Evolutionary conservation across 2,113 vertebrate species (phyloP).

Genomic region (Hippocampus mohnikei): DNA sequence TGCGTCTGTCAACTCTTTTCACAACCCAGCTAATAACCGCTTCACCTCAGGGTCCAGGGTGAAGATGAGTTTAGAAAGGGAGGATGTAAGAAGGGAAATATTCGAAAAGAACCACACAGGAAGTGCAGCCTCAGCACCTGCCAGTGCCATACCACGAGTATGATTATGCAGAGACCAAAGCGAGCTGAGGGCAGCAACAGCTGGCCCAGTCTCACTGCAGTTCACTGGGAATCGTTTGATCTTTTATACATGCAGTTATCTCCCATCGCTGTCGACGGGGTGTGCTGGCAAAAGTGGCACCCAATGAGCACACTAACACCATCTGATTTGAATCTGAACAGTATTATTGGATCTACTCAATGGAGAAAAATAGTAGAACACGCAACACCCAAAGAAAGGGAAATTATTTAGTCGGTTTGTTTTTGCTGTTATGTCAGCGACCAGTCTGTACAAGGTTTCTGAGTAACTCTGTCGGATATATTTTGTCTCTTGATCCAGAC

Average conservation of each 20-base stretch:
- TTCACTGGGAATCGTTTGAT: conserved; percentile 54
- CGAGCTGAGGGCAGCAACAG: conserved; percentile 51
- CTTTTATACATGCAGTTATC: conserved; percentile 61
- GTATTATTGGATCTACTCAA: neutral
- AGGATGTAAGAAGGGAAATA: conserved; percentile 16
- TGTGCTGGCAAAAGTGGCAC: too few relatives aligned
- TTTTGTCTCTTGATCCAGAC: neutral
- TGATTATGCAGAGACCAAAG: conserved; percentile 59
- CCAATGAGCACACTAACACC: too few relatives aligned
- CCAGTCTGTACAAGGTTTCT: neutral
- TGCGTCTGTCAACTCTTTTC: conserved; percentile 23
- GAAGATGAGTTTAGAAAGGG: conserved; percentile 28
- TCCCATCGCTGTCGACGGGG: too few relatives aligned
- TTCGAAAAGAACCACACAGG: conserved; percentile 32
- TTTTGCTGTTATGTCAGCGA: neutral
- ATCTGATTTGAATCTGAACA: neutral
- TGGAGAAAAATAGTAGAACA: neutral
- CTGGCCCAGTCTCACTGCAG: conserved; percentile 46
- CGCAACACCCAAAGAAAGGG: neutral
- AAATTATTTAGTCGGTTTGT: neutral
- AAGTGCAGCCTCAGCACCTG: conserved; percentile 63
- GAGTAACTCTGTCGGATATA: neutral
- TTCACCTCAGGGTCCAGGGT: conserved; percentile 36
- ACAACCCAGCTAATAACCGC: conserved; percentile 40
- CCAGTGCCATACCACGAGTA: conserved; percentile 37